Base-by-base conservation (phyloP, 2,113 vertebrate species). In the Lampris incognitus region DNA sequence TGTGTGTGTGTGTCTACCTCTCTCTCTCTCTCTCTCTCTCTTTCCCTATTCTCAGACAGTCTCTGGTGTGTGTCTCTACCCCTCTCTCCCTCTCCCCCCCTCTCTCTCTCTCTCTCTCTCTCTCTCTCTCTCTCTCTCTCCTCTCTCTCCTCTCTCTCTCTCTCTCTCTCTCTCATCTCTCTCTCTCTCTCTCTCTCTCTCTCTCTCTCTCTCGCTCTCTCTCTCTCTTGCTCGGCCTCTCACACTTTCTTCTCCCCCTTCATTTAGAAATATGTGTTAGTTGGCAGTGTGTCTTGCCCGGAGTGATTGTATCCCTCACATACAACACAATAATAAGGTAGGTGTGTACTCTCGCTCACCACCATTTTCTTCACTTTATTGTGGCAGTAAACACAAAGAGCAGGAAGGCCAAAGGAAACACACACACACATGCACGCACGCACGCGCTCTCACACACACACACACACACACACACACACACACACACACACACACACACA, bases 241-340 rank as follows among this genome's bases (percentile, higher is more conserved):
- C 65, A 87, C 87, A 83, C 84, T 73, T 86, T 80, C 74, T 66
- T 73, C 77, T 73, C 62, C 69, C 85, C 67, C 77, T 80, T 84
- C 83, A 65, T 78, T 92, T 87, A 79, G 83, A 87, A 86, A 85
- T 82, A 83, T 8, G 60, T 87, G 88, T 89, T 89, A 85, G 87
- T 89, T 88, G 81, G 82, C 79, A 79, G 82, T 64, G 82, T 78
- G 59, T 86, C 82, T 83, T 73, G 86, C 89, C 90, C 90, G 87
- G 78, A 88, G 84, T 84, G 87, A 91, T 86, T 89, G 85, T 85
- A 84, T 89, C 87, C 85, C 86, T 92, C 85, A 87, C 86, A 76
- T 87, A 86, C 82, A 85, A 87, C 77, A 85, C 87, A 91, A 84
- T 89, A 89, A 91, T 88, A 86, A 81, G 80, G 82, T 82, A 88